phyloP scores from a whole-genome alignment of 2,113 vertebrate genomes.

The Pantherophis guttatus region DNA sequence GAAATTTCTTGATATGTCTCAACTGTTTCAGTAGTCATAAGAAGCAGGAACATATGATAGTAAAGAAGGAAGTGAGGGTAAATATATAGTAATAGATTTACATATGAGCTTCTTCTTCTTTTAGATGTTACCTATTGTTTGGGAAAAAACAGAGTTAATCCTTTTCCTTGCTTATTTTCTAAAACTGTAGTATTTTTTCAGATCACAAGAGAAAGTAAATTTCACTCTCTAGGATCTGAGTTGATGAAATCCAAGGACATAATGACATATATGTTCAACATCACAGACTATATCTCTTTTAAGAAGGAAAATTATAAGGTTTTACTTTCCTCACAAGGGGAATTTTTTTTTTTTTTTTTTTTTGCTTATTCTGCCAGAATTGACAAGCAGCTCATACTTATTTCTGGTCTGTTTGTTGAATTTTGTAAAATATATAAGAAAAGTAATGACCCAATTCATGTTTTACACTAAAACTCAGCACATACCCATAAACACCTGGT shows the following conservation, averaged over 20 bases:
- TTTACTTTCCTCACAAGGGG: background rate
- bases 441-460: conserved; percentile 28
- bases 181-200: conserved; percentile 3
- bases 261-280: background rate
- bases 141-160: background rate
- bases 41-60: background rate
- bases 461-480: conserved; percentile 1
- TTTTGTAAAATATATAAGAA: background rate
- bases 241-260: background rate
- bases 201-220: background rate
- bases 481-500: background rate
- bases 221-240: conserved; percentile 15
- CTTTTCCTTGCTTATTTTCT: conserved; percentile 11
- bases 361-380: background rate
- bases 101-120: background rate
- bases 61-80: background rate
- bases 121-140: background rate
- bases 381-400: background rate
- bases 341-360: background rate
- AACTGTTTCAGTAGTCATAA: background rate
- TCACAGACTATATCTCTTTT: background rate
- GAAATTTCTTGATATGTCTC: background rate
- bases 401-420: background rate
- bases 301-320: background rate
- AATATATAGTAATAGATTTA: background rate